Evolutionary conservation across 2,888 invertebrate species (phyloP), one percentile per base, ranked within the genome.

Genomic region (Corythucha ciliata): DNA sequence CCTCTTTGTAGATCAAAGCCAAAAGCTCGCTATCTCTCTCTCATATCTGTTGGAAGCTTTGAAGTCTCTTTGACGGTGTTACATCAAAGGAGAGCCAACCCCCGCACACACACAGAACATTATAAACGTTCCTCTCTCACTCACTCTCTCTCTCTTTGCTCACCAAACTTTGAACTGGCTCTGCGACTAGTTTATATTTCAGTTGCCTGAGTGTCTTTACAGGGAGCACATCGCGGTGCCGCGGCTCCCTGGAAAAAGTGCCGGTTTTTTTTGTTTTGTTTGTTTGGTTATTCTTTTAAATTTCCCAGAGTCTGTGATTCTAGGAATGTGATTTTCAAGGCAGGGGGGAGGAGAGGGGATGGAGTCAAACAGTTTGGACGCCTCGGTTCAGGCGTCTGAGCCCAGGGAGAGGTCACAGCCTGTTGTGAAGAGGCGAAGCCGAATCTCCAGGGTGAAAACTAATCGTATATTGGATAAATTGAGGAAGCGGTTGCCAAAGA

Each of bases 121-220:
- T 60, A 60, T 60, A 60, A 60, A 70, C 72, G 72, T 72, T 58
- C n/a, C 57, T 54, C 53, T 56, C 59, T 55, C 59, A 48, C 58
- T 57, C 57, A 52, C 57, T 53, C 58, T 54, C 56, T 54, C 56
- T 49, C 52, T 42, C 57, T 51, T 53, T 52, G 54, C 58, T 55
- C 54, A 50, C 58, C 55, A 57, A 55, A 57, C 57, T 57, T 58
- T 54, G 57, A 58, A 57, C 58, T 58, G 57, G 54, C 56, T 54
- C 56, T 54, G 54, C 57, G 57, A 57, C 59, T 59, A 60, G 60
- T 60, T 60, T 60, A 60, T 60, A 59, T 60, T 60, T 59, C 57
- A 58, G 58, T 60, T 56, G 57, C 56, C 55, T 55, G 52, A 54
- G 54, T 52, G 55, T 56, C 42, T 60, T 61, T 52, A 53, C 56